A percentile compares a stretch with the other conserved stretches of the same genome.
Conservation (phyloP, 2,797 vertebrate species). For the Hoplostethus atlanticus region DNA sequence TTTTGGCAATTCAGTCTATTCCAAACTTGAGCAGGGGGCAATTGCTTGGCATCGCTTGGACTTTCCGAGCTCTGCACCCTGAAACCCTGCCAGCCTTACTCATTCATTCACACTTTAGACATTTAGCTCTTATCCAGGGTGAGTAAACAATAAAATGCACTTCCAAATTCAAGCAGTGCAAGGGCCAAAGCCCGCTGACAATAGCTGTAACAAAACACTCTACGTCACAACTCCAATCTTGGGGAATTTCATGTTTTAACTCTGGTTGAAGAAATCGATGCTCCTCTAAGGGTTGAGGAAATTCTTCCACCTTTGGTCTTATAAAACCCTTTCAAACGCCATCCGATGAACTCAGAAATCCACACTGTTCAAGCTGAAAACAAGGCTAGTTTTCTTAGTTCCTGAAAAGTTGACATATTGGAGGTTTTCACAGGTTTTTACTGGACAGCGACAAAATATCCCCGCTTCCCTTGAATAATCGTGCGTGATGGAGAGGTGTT, state of each 20-base stretch:
- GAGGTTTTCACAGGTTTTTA: too few relatives aligned
- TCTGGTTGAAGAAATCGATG: too few relatives aligned
- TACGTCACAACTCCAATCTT: too few relatives aligned
- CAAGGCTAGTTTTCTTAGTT: too few relatives aligned
- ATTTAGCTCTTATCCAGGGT: conserved; percentile 16
- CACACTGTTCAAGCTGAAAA: too few relatives aligned
- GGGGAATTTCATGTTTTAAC: too few relatives aligned
- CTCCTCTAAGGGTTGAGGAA: too few relatives aligned
- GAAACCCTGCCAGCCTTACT: conserved; percentile 24
- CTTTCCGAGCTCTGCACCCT: conserved; percentile 22
- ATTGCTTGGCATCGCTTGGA: conserved; percentile 19
- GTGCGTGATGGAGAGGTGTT: neutral
- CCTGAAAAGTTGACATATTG: too few relatives aligned
- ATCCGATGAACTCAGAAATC: too few relatives aligned
- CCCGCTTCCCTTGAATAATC: conserved; percentile 14
- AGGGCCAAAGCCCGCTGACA: conserved; percentile 35
- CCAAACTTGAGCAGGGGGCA: conserved; percentile 5
- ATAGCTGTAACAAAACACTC: neutral
- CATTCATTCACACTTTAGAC: conserved; percentile 28
- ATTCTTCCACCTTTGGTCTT: too few relatives aligned
- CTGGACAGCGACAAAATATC: neutral
- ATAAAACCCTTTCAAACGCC: too few relatives aligned
- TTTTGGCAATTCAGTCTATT: neutral
- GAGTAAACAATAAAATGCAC: conserved; percentile 36
- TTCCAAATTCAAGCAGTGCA: conserved; percentile 22